phyloP scores from a whole-genome alignment of 1,140 invertebrate species.

The Pararge aegeria region DNA sequence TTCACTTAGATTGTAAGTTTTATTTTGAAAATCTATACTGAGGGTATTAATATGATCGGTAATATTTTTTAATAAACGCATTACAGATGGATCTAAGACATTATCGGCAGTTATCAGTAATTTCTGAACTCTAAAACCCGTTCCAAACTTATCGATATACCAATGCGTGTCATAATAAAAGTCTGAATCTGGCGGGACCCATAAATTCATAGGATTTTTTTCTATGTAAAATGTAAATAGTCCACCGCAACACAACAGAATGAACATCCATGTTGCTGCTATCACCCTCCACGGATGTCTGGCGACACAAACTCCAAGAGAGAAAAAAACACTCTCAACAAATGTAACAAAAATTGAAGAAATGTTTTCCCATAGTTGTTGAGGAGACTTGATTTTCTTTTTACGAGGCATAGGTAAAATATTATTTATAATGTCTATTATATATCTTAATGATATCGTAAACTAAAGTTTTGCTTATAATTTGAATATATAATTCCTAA shows the following conservation, averaged over 20 bases:
- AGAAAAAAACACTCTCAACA: conserved; percentile 72
- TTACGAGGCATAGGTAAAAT: conserved; percentile 52
- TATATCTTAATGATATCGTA: no score
- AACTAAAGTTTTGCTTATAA: no score
- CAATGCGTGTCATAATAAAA: conserved; percentile 86
- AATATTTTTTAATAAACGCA: conserved; percentile 57
- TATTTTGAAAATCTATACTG: conserved; percentile 46
- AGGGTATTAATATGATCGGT: conserved; percentile 55
- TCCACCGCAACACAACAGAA: conserved; percentile 78
- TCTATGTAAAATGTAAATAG: conserved; percentile 82
- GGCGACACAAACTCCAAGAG: conserved; percentile 75
- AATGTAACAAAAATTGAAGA: conserved; percentile 65
- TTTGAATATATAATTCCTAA: no score
- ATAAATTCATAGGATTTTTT: conserved; percentile 86
- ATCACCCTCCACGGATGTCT: conserved; percentile 80
- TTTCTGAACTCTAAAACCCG: conserved; percentile 82
- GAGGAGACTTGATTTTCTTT: conserved; percentile 54
- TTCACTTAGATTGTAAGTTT: conserved; percentile 79
- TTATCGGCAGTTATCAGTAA: conserved; percentile 84
- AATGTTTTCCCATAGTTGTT: conserved; percentile 66
- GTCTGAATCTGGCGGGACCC: conserved; percentile 85
- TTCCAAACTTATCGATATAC: conserved; percentile 85
- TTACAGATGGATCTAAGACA: conserved; percentile 82
- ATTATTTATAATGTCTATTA: no score
- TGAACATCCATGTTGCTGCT: conserved; percentile 73